These are phyloP conservation scores for Microcebus tavaratra DNA, from an alignment of 2,113 vertebrate species.

Conservation along the genomic window DNA sequence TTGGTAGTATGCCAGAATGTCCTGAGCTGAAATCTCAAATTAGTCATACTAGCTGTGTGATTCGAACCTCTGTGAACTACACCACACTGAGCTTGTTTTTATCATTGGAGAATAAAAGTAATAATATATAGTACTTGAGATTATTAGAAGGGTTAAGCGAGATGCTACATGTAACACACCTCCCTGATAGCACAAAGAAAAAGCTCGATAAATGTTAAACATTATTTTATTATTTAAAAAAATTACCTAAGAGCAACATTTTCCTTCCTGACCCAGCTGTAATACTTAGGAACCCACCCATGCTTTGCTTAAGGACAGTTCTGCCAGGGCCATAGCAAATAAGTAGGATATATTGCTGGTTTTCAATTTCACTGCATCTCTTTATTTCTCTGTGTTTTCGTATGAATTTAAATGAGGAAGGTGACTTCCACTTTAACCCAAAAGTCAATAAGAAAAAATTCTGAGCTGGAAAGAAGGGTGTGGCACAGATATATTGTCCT, in stretches of 20 bases:
- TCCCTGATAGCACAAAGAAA: neutral
- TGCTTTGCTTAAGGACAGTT: neutral
- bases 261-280: neutral
- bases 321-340: neutral
- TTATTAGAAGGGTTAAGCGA: slow-evolving; percentile 12
- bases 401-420: slow-evolving; percentile 7
- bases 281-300: neutral
- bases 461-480: neutral
- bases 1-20: neutral
- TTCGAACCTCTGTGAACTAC: neutral
- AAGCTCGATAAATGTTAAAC: neutral
- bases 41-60: neutral
- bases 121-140: neutral
- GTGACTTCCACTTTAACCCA: neutral
- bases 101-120: neutral
- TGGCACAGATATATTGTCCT: neutral
- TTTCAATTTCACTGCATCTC: neutral
- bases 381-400: slow-evolving; percentile 30
- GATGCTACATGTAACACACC: neutral
- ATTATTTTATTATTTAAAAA: neutral
- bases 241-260: neutral
- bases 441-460: neutral
- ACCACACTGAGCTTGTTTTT: neutral
- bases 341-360: neutral
- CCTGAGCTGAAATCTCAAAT: neutral